phyloP scores from a whole-genome alignment of 2,797 vertebrate species.

The Hybognathus amarus region DNA sequence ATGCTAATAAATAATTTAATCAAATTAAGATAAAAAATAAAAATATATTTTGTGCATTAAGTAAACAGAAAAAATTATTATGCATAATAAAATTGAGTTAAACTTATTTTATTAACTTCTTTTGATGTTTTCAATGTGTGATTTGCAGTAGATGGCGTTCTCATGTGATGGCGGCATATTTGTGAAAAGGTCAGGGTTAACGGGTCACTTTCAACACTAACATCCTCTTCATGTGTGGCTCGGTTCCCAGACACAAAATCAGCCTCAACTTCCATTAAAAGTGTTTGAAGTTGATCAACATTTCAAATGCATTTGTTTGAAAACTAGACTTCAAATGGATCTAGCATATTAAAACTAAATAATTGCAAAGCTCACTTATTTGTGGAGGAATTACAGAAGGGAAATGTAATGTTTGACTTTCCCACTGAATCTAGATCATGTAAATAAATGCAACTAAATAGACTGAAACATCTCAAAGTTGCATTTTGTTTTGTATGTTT shows the following conservation, averaged over 20 bases:
- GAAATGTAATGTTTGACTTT: slow-evolving; percentile 17
- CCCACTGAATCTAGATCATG: background rate
- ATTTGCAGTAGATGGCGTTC: slow-evolving; percentile 5
- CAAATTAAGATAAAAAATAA: background rate
- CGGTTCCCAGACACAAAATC: slow-evolving; percentile 31
- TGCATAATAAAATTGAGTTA: background rate
- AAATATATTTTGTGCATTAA: background rate
- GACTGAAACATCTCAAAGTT: background rate
- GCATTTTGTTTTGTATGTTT: background rate
- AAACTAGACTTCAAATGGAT: background rate
- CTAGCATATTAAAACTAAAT: slow-evolving; percentile 20
- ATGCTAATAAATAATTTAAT: background rate
- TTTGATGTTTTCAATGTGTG: background rate
- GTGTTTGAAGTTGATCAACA: background rate
- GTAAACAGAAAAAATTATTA: background rate
- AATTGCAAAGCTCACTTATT: slow-evolving; percentile 11
- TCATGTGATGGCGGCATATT: slow-evolving; percentile 7
- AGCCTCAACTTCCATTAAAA: background rate
- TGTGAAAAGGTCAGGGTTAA: slow-evolving; percentile 38
- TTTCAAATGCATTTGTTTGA: slow-evolving; percentile 1
- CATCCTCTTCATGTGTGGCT: slow-evolving; percentile 50
- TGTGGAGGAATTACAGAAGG: slow-evolving; percentile 7
- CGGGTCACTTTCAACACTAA: slow-evolving; percentile 39
- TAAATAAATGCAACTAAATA: background rate
- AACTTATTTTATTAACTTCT: background rate